A percentile compares a stretch with the other conserved stretches of the same genome.
Conservation (phyloP, 2,888 invertebrate species). For the Therioaphis trifolii region DNA sequence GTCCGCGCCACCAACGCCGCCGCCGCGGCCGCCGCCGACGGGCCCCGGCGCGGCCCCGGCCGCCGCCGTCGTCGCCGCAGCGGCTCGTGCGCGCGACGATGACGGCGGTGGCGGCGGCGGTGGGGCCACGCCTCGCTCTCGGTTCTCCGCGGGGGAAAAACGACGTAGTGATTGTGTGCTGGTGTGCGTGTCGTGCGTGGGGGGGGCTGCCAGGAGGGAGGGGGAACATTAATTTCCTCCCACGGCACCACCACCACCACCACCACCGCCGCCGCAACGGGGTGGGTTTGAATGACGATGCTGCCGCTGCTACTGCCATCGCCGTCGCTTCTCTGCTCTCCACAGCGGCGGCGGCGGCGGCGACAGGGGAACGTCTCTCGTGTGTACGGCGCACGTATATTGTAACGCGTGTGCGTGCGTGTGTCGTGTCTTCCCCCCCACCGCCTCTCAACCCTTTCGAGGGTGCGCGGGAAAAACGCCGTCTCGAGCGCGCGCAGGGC, state of each 20-base stretch:
- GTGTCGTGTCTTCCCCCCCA: no score
- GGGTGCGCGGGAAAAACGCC: no score
- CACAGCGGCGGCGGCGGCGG: not conserved
- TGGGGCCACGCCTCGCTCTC: conserved; percentile 8
- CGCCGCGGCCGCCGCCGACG: not conserved
- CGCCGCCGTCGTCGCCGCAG: not conserved
- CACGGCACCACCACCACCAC: no score
- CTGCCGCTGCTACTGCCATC: not conserved
- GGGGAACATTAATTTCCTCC: conserved; percentile 10
- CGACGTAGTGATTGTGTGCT: no score
- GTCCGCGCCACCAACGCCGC: no score
- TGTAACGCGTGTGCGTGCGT: no score
- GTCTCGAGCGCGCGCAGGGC: no score
- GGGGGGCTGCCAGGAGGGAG: not conserved
- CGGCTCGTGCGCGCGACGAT: conserved; percentile 14
- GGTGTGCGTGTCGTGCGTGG: not conserved
- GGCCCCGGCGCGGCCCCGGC: conserved; percentile 13
- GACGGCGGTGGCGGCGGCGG: not conserved
- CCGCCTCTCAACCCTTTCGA: no score
- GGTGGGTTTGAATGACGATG: not conserved
- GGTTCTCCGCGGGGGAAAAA: not conserved
- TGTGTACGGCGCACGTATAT: no score
- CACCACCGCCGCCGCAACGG: not conserved
- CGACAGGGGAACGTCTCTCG: no score
- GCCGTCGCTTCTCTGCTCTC: not conserved